Conservation (phyloP, 2,113 vertebrate species). For the Calonectris borealis region DNA sequence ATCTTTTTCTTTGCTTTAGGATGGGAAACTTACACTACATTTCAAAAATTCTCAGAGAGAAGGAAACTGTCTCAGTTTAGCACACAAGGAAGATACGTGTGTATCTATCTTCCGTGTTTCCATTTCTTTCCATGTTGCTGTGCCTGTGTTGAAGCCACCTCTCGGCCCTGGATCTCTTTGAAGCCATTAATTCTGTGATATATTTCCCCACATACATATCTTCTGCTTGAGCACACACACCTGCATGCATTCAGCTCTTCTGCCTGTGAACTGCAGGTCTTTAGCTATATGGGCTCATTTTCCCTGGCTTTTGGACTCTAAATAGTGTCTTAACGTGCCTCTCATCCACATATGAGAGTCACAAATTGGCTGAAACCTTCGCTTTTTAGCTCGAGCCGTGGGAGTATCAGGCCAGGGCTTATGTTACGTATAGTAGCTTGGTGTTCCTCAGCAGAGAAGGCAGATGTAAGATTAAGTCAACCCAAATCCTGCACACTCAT, state of each 20-base stretch:
- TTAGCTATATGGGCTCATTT: not conserved
- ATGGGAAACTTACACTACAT: not conserved
- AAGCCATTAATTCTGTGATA: not conserved
- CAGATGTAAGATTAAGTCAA: constrained; percentile 1
- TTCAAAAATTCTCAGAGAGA: not conserved
- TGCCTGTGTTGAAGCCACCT: not conserved
- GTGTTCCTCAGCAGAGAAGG: not conserved
- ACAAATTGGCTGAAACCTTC: not conserved
- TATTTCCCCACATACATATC: not conserved
- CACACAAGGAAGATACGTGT: not conserved
- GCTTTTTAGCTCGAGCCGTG: not conserved
- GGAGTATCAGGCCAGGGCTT: not conserved
- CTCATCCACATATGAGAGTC: not conserved
- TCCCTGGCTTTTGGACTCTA: not conserved
- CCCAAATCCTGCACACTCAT: not conserved
- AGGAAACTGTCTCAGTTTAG: not conserved
- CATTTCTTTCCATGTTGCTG: not conserved
- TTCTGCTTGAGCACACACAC: not conserved
- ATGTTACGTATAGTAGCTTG: not conserved
- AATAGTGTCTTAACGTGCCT: not conserved
- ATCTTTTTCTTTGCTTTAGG: not conserved
- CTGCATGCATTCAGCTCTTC: not conserved
- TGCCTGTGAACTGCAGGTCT: not conserved
- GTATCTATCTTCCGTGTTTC: no score
- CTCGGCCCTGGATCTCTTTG: not conserved